Evolutionary conservation across 2,888 invertebrate genomes (phyloP).

Genomic region (Lasius platythorax): DNA sequence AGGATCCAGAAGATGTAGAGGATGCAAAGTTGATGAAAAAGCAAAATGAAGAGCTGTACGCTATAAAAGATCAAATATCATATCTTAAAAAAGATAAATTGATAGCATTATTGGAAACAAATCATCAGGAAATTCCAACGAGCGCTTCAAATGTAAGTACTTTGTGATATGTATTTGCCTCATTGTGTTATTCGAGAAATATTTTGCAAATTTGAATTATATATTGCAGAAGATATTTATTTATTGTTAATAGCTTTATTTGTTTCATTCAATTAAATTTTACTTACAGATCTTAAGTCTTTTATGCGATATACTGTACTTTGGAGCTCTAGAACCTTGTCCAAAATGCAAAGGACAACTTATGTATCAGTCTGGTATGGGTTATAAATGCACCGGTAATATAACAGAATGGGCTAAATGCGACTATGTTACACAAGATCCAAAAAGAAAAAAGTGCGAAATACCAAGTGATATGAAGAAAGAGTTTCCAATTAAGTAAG

Average conservation of each 20-base stretch:
- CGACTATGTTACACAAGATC: constrained; percentile 90
- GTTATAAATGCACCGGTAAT: constrained; percentile 95
- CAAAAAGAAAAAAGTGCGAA: constrained; percentile 90
- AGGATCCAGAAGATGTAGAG: constrained; percentile 87
- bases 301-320: constrained; percentile 94
- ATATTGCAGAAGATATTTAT: background rate
- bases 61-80: constrained; percentile 88
- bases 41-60: constrained; percentile 91
- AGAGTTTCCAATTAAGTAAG: constrained; percentile 87
- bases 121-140: constrained; percentile 90
- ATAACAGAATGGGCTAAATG: constrained; percentile 97
- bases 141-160: constrained; percentile 90
- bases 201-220: background rate
- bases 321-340: constrained; percentile 94
- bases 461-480: constrained; percentile 89
- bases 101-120: constrained; percentile 89
- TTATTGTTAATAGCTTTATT: background rate
- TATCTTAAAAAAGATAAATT: constrained; percentile 89
- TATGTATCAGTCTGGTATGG: constrained; percentile 89
- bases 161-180: background rate
- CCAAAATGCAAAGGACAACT: constrained; percentile 93
- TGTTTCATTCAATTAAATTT: background rate
- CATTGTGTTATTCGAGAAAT: background rate
- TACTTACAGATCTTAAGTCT: constrained; percentile 90
- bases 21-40: constrained; percentile 89